Evolutionary conservation across 2,113 vertebrate species (phyloP), one percentile per base, ranked within the genome.

Genomic region (Colius striatus): DNA sequence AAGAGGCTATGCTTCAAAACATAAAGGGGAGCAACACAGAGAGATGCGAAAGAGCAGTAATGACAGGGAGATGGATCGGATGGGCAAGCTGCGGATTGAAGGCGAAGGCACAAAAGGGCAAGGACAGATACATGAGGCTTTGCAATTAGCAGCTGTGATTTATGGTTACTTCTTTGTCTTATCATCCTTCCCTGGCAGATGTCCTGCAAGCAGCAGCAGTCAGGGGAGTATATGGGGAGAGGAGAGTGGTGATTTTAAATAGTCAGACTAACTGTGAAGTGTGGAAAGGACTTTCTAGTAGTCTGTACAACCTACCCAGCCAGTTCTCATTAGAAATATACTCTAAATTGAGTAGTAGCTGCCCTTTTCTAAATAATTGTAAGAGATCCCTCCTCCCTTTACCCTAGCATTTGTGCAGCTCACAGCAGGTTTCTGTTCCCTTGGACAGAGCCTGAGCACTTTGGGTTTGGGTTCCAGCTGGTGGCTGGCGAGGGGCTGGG

Each of bases 91-190:
- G 6, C 10, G 83, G 85, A 57, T 8, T 77, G 87, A 74, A 89
- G 87, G 85, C 1, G 0, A 34, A 90, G 61, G 90, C 79, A 89
- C 79, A 57, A 74, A 94, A 87, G 90, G 90, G 90, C 82, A 89
- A 80, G 80, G 88, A 70, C 71, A 20, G 78, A 79, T 57, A 54
- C 62, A 27, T 5, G 12, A 0, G 17, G 74, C 81, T 92, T 68
- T 62, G 87, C 87, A 94, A 76, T 87, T 79, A 97, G 87, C 3
- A 17, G 62, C 89, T 51, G 78, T 87, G 95, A 95, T 96, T 96
- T 92, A 95, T 87, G 87, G 54, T 47, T 57, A 36, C 66, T 58
- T 21, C 94, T 89, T 95, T 91, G 81, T 94, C 80, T 29, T 55
- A 53, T 36, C 68, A 15, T 54, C 58, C 78, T 73, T 30, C 62